Evolutionary conservation across 2,888 invertebrate species (phyloP).

Genomic region (Hirtodrosophila duncani): DNA sequence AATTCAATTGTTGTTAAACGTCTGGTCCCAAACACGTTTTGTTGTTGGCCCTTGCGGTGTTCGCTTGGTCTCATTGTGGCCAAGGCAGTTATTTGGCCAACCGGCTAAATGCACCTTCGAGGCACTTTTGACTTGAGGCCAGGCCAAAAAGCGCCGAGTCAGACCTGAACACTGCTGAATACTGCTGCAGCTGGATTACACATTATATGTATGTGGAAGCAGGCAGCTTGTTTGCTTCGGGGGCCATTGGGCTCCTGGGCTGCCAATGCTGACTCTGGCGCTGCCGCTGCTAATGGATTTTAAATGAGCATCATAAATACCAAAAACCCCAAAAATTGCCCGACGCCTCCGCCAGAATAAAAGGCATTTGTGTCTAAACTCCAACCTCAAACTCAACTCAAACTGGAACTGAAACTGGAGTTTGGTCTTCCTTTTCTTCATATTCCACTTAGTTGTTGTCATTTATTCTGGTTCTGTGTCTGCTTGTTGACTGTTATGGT

Average conservation of each 20-base stretch:
- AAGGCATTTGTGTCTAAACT: constrained; percentile 2
- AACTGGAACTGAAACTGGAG: constrained; percentile 30
- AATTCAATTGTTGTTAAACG: constrained; percentile 67
- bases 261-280: constrained; percentile 41
- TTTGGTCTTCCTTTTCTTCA: constrained; percentile 20
- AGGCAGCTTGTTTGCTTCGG: constrained; percentile 4
- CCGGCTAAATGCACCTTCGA: constrained; percentile 65
- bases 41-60: constrained; percentile 14
- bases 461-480: constrained; percentile 50
- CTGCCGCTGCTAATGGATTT: constrained; percentile 76
- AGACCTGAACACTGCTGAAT: too few species aligned
- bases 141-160: too few species aligned
- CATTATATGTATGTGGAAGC: too few species aligned
- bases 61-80: constrained; percentile 24
- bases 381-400: background rate
- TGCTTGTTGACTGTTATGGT: constrained; percentile 30
- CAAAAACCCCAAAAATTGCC: constrained; percentile 62
- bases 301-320: constrained; percentile 77
- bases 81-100: constrained; percentile 31
- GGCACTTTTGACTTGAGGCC: constrained; percentile 65
- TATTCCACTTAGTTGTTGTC: constrained; percentile 52
- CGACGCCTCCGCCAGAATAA: constrained; percentile 30
- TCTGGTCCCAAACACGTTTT: constrained; percentile 30
- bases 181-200: too few species aligned
- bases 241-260: constrained; percentile 22